These are phyloP conservation scores for Mellivora capensis DNA, from an alignment of 2,113 vertebrate species.

Conservation along the genomic window DNA sequence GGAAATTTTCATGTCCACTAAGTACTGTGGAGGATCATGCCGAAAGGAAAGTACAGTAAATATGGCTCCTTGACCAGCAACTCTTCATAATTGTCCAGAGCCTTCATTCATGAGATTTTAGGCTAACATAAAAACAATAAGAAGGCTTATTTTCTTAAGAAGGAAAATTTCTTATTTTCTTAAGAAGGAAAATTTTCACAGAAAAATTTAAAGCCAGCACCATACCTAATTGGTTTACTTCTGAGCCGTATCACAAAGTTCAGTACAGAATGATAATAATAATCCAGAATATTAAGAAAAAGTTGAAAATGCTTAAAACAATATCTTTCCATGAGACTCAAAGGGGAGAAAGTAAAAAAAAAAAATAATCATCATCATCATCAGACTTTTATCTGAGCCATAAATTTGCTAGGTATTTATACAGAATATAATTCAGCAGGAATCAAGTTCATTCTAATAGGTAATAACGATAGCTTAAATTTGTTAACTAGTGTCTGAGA, in stretches of 20 bases:
- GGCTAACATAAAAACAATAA: background rate
- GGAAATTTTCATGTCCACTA: background rate
- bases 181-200: background rate
- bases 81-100: background rate
- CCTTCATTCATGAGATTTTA: background rate
- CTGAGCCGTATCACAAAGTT: background rate
- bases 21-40: background rate
- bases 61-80: background rate
- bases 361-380: too few relatives aligned
- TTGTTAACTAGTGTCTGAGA: background rate
- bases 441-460: background rate
- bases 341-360: background rate
- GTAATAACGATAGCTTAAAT: background rate
- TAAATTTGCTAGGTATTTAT: background rate
- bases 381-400: background rate
- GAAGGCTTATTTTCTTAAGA: too few relatives aligned
- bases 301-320: background rate
- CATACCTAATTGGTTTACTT: background rate
- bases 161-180: too few relatives aligned
- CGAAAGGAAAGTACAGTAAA: background rate
- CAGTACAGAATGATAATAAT: background rate
- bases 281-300: conserved; percentile 4
- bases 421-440: background rate
- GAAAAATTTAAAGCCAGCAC: background rate
- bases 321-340: background rate